A percentile compares a stretch with the other conserved stretches of the same genome.
Evolutionary conservation across 2,113 vertebrate species (phyloP).

Genomic region (Regulus satrapa): DNA sequence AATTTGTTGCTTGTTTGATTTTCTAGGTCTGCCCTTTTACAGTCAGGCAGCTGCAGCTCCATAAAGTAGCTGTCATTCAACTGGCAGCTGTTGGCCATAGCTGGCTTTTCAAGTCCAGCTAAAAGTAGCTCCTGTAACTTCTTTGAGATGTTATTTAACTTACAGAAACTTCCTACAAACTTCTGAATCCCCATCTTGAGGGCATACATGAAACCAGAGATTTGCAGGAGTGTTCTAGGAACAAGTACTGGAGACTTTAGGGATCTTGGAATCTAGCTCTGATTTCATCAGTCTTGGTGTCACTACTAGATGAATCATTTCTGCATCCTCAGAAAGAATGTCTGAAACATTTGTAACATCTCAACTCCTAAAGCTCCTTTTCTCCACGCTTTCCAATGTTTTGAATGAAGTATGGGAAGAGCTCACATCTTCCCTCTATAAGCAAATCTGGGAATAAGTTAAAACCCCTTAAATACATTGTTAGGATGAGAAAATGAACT

Average conservation of each 20-base stretch:
- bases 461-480: background rate
- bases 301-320: background rate
- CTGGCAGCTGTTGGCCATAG: constrained; percentile 28
- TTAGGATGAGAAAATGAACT: background rate
- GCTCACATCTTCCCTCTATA: background rate
- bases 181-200: background rate
- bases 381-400: background rate
- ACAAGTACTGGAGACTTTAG: background rate
- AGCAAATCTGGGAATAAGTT: background rate
- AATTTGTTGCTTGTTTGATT: constrained; percentile 7
- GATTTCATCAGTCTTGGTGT: background rate
- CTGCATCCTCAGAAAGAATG: background rate
- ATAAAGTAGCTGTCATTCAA: background rate
- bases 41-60: constrained; percentile 36
- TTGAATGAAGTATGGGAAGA: background rate
- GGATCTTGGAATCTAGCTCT: background rate
- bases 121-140: constrained; percentile 33
- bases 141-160: background rate
- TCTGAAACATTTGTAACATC: background rate
- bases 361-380: background rate
- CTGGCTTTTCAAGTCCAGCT: constrained; percentile 9
- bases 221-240: background rate
- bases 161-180: background rate
- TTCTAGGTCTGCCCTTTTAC: constrained; percentile 7
- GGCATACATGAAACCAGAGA: background rate